A percentile compares a stretch with the other conserved stretches of the same genome.
Conservation (phyloP, 2,797 vertebrate genomes). For the Periophthalmus magnuspinnatus region DNA sequence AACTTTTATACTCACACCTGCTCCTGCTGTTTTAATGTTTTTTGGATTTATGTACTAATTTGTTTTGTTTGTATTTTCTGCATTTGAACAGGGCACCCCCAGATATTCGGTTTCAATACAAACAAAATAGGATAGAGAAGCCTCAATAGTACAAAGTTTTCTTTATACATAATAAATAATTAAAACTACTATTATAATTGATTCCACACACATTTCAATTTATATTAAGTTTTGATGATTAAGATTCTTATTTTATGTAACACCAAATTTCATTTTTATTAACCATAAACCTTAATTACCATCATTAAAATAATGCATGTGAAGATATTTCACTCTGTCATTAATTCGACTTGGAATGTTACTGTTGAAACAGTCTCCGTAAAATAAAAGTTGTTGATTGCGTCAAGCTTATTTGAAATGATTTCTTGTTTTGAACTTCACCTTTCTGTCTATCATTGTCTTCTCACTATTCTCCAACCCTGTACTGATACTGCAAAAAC, state of each 20-base stretch:
- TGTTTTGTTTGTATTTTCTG: too few relatives aligned
- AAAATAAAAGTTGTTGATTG: background rate
- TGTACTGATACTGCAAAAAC: background rate
- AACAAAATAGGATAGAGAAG: too few relatives aligned
- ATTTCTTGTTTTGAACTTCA: slow-evolving; percentile 12
- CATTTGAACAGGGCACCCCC: too few relatives aligned
- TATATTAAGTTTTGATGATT: background rate
- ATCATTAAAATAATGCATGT: background rate
- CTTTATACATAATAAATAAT: too few relatives aligned
- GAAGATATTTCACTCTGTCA: background rate
- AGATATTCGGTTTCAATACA: too few relatives aligned
- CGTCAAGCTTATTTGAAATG: slow-evolving; percentile 13
- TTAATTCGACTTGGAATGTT: too few relatives aligned
- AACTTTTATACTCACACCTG: too few relatives aligned
- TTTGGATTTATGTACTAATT: too few relatives aligned
- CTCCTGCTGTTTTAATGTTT: too few relatives aligned
- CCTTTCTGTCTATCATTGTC: slow-evolving; percentile 15
- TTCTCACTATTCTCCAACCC: slow-evolving; percentile 16
- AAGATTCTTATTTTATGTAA: background rate
- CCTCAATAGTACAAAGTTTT: too few relatives aligned
- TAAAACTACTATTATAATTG: too few relatives aligned
- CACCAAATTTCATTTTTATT: background rate
- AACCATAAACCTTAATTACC: background rate
- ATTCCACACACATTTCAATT: background rate
- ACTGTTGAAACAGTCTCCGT: background rate